phyloP scores from a whole-genome alignment of 2,888 invertebrate species.

The Andricus curvator region DNA sequence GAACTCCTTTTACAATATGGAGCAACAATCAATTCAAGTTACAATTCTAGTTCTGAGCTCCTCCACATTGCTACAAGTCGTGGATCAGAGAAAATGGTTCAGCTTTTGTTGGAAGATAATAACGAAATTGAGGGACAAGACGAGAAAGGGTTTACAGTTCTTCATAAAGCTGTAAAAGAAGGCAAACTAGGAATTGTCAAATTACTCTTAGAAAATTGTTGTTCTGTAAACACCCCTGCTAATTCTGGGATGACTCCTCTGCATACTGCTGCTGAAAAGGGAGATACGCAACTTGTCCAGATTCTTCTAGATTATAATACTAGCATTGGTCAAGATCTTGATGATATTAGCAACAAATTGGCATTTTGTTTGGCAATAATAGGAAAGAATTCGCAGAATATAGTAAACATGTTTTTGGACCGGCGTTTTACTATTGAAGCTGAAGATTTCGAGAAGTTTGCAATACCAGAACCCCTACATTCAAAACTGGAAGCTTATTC shows the following conservation, averaged over 20 bases:
- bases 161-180: background rate
- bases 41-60: background rate
- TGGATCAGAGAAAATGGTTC: background rate
- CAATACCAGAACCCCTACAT: background rate
- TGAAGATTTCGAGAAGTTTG: background rate
- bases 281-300: too few species aligned
- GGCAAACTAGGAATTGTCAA: background rate
- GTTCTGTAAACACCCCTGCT: too few species aligned
- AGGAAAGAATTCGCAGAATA: background rate
- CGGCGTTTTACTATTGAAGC: background rate
- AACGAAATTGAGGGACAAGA: background rate
- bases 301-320: constrained; percentile 4
- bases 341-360: too few species aligned
- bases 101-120: background rate
- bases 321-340: too few species aligned
- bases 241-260: too few species aligned
- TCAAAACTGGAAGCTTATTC: background rate
- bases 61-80: background rate
- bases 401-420: background rate
- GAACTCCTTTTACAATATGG: background rate
- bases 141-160: background rate
- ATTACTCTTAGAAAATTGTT: background rate
- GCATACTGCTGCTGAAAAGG: too few species aligned
- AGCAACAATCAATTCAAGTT: background rate
- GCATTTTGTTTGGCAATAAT: too few species aligned